These are phyloP conservation scores for Zosterops hypoxanthus DNA, from an alignment of 2,113 vertebrate species.

Conservation along the genomic window DNA sequence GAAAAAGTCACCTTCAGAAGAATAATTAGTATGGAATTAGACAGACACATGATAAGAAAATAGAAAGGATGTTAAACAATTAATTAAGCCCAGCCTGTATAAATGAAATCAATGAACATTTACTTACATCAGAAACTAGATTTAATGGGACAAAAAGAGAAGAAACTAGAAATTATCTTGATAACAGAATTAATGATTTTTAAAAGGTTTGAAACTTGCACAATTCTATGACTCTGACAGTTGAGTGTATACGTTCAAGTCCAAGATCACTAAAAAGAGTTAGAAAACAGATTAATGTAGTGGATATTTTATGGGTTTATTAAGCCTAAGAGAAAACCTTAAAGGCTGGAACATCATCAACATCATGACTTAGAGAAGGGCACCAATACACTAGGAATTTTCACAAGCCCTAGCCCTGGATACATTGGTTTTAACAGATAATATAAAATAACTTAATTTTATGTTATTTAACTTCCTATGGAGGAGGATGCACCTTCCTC, in stretches of 20 bases:
- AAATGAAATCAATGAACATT: slow-evolving; percentile 72
- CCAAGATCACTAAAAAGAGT: neutral
- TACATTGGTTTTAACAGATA: neutral
- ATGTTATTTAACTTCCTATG: neutral
- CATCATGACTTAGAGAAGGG: neutral
- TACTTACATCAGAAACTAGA: slow-evolving; percentile 65
- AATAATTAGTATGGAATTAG: no score
- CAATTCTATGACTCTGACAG: neutral
- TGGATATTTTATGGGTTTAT: slow-evolving; percentile 9
- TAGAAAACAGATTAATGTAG: slow-evolving; percentile 29
- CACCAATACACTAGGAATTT: neutral
- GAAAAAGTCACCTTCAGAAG: no score
- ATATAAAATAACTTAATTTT: neutral
- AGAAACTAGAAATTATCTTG: slow-evolving; percentile 54
- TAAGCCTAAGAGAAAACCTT: slow-evolving; percentile 15
- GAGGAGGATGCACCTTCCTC: neutral
- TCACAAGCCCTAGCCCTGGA: neutral
- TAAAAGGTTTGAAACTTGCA: slow-evolving; percentile 19
- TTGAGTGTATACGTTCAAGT: neutral
- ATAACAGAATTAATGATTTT: slow-evolving; percentile 47
- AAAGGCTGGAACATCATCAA: neutral
- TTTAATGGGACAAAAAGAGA: slow-evolving; percentile 58
- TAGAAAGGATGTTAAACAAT: no score
- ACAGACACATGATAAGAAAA: no score
- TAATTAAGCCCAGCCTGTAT: no score